Evolutionary conservation across 2,797 vertebrate genomes (phyloP), one percentile per base, ranked within the genome.

Genomic region (Notolepis coatsorum): DNA sequence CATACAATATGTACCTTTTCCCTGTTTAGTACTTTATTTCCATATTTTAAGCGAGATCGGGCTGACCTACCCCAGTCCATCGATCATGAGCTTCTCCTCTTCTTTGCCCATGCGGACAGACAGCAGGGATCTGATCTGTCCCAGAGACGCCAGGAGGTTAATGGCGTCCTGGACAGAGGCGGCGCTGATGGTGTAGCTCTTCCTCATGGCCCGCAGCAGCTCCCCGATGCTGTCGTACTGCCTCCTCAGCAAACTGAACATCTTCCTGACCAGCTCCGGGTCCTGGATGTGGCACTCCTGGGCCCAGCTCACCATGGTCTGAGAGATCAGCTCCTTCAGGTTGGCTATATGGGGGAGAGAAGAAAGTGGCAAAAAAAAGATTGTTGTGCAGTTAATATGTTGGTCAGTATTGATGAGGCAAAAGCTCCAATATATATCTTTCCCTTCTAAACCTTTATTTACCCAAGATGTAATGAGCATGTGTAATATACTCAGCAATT

Each of bases 141-240:
- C 97, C 56, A 99, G 91, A 0, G 97, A 96, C 7, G 95, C 96
- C 48, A 99, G 86, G 42, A 99, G 93, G 68, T 93, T 93, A 54
- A 98, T 94, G 75, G 97, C 97, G 53, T 99, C 97, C 54, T 95
- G 92, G 59, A 98, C 94, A 0, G 97, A 99, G 59, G 70, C 90
- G 5, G 95, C 95, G 56, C 97, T 98, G 71, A 99, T 99, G 30
- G 96, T 96, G 80, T 99, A 99, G 0, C 95, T 96, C 82, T 97
- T 99, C 77, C 94, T 88, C 93, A 98, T 94, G 5, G 97, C 96
- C 3, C 92, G 90, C 8, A 98, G 93, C 1, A 99, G 93, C 86
- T 99, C 97, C 7, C 97, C 97, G 3, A 98, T 95, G 87, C 96
- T 96, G 91, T 99, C 97, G 1, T 99, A 99, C 23, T 99, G 97